Evolutionary conservation across 2,113 vertebrate species (phyloP).

Genomic region (Neomonachus schauinslandi): DNA sequence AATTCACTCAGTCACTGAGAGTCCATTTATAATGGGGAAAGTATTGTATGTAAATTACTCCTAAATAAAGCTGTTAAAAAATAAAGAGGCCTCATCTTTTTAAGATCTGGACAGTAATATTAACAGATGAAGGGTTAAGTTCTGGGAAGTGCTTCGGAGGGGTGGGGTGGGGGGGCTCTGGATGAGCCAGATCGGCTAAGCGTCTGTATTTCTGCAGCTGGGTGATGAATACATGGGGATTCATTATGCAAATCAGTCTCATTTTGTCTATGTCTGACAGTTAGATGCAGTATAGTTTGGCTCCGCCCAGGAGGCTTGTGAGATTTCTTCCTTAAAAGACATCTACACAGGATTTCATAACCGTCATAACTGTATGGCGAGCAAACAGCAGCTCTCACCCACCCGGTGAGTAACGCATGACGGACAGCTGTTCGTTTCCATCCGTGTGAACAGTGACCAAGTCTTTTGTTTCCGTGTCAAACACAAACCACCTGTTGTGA

Average conservation of each 20-base stretch:
- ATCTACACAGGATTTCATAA: neutral
- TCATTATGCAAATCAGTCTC: rapidly evolving
- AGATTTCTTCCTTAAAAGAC: neutral
- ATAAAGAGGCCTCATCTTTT: neutral
- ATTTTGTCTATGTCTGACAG: neutral
- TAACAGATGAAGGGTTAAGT: neutral
- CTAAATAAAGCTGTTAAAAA: neutral
- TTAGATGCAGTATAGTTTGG: neutral
- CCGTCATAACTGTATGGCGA: neutral
- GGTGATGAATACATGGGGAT: rapidly evolving
- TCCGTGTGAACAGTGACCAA: conserved; percentile 98
- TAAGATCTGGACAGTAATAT: rapidly evolving
- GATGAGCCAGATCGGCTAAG: rapidly evolving
- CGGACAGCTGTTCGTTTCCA: conserved; percentile 97
- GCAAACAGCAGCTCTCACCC: conserved; percentile 86
- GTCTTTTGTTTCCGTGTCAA: conserved; percentile 98
- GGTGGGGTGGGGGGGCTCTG: too few relatives aligned
- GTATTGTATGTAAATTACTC: rapidly evolving
- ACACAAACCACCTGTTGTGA: conserved; percentile 96
- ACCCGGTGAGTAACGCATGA: conserved; percentile 97
- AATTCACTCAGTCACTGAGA: neutral
- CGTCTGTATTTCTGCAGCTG: rapidly evolving
- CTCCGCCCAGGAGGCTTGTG: neutral
- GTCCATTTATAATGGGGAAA: neutral
- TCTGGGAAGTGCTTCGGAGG: neutral